Evolutionary conservation across 1,140 invertebrate species (phyloP).

Genomic region (Amphibalanus amphitrite): DNA sequence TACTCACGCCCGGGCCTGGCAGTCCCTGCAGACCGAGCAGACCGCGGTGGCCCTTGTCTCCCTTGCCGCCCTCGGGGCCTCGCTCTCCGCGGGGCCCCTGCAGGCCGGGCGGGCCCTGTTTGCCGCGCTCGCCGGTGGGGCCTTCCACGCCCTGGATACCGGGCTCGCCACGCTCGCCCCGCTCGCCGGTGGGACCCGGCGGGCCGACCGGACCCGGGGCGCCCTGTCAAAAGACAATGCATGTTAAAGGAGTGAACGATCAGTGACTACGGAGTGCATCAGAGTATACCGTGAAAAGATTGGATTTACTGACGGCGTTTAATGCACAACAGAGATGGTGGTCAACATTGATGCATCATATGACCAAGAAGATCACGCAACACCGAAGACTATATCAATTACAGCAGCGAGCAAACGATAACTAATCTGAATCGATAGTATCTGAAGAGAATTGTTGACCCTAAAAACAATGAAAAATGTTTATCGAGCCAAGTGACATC

Average conservation of each 20-base stretch:
- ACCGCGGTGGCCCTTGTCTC: conserved; percentile 63
- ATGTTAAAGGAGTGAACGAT: conserved; percentile 11
- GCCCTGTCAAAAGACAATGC: conserved; percentile 37
- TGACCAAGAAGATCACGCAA: too few species aligned
- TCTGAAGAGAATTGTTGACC: too few species aligned
- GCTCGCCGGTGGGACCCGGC: conserved; percentile 44
- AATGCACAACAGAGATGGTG: conserved; percentile 7
- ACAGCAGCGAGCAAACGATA: too few species aligned
- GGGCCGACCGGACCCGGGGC: conserved; percentile 41
- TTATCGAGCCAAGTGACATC: too few species aligned
- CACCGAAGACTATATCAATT: too few species aligned
- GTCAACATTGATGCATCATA: conserved; percentile 31
- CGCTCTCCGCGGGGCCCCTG: conserved; percentile 53
- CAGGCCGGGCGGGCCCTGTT: conserved; percentile 45
- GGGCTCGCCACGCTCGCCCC: conserved; percentile 48
- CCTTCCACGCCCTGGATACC: conserved; percentile 54
- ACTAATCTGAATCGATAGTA: too few species aligned
- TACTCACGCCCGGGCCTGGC: conserved; percentile 30
- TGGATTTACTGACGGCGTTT: too few species aligned
- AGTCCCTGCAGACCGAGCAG: conserved; percentile 60
- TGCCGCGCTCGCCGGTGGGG: conserved; percentile 47
- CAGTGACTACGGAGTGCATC: too few species aligned
- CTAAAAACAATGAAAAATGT: too few species aligned
- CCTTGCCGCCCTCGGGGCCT: conserved; percentile 46
- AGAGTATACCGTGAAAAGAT: too few species aligned